Percentiles rank a stretch among this genome's conserved stretches.
phyloP scores from a whole-genome alignment of 2,888 invertebrate species.

The Frankliniella fusca region DNA sequence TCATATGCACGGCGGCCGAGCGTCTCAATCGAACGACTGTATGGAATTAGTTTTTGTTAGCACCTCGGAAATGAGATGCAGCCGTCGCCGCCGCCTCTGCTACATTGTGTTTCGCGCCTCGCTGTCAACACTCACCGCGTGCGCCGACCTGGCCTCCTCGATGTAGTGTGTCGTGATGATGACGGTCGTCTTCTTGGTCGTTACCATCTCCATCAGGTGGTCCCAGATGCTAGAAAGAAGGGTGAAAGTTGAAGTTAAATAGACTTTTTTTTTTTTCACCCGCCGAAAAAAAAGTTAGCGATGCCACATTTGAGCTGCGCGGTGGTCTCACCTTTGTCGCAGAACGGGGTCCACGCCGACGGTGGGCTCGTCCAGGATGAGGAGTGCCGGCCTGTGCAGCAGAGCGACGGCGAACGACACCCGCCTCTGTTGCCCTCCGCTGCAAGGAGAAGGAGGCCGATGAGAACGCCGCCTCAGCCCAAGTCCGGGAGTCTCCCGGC shows the following conservation, averaged over 20 bases:
- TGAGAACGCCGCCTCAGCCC: too few species aligned
- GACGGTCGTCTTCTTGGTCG: conserved; percentile 67
- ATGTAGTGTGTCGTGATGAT: conserved; percentile 94
- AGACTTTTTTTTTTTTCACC: too few species aligned
- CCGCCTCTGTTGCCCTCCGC: conserved; percentile 83
- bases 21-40: too few species aligned
- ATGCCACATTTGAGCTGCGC: neutral
- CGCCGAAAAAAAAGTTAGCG: neutral
- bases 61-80: neutral
- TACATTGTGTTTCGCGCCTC: neutral
- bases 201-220: conserved; percentile 68
- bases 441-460: conserved; percentile 32
- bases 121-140: conserved; percentile 56
- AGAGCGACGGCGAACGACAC: conserved; percentile 85
- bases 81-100: neutral
- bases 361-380: conserved; percentile 89
- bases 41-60: too few species aligned
- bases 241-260: neutral
- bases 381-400: conserved; percentile 79
- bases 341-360: conserved; percentile 88
- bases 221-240: conserved; percentile 74
- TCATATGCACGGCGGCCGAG: too few species aligned
- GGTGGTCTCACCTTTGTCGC: conserved; percentile 63
- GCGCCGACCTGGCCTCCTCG: conserved; percentile 81
- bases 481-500: too few species aligned